Evolutionary conservation across 2,888 invertebrate genomes (phyloP).

Genomic region (Nematopogon swammerdamellus): DNA sequence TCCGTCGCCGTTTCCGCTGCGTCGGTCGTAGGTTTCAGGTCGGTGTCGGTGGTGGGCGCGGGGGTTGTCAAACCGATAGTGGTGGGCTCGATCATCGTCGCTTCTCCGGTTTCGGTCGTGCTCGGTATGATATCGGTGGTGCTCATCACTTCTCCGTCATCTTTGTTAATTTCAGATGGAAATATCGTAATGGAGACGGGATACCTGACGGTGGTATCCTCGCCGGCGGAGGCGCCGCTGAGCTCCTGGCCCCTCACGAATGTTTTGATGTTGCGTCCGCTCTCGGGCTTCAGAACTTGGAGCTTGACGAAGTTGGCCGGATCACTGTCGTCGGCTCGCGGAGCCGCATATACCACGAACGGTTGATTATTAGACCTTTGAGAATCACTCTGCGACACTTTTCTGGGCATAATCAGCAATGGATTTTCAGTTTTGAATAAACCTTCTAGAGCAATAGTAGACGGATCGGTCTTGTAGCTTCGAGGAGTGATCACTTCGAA

Average conservation of each 20-base stretch:
- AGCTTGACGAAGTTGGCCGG: slow-evolving; percentile 31
- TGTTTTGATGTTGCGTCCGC: slow-evolving; percentile 31
- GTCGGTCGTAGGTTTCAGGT: slow-evolving; percentile 6
- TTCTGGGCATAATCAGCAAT: slow-evolving; percentile 19
- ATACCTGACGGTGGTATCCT: slow-evolving; percentile 23
- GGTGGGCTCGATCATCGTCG: slow-evolving; percentile 1
- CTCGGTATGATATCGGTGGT: slow-evolving; percentile 16
- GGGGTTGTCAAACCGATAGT: slow-evolving; percentile 15
- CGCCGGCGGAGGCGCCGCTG: slow-evolving; percentile 24
- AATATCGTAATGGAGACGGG: slow-evolving; percentile 28
- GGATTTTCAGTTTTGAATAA: slow-evolving; percentile 59
- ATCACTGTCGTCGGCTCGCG: slow-evolving; percentile 28
- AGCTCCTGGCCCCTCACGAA: slow-evolving; percentile 42
- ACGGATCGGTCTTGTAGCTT: slow-evolving; percentile 48
- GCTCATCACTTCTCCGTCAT: slow-evolving; percentile 16
- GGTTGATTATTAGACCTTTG: slow-evolving; percentile 24
- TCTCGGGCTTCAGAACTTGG: slow-evolving; percentile 29
- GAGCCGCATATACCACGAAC: slow-evolving; percentile 45
- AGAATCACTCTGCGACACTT: slow-evolving; percentile 14
- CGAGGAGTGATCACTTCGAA: slow-evolving; percentile 41
- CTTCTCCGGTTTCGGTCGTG: slow-evolving; percentile 10
- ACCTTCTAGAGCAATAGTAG: slow-evolving; percentile 65
- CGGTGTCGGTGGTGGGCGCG: slow-evolving; percentile 6
- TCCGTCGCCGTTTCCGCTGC: slow-evolving; percentile 22
- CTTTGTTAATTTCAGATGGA: slow-evolving; percentile 16